Evolutionary conservation across 2,797 vertebrate species (phyloP), one percentile per base, ranked within the genome.

Genomic region (Ibycter americanus): DNA sequence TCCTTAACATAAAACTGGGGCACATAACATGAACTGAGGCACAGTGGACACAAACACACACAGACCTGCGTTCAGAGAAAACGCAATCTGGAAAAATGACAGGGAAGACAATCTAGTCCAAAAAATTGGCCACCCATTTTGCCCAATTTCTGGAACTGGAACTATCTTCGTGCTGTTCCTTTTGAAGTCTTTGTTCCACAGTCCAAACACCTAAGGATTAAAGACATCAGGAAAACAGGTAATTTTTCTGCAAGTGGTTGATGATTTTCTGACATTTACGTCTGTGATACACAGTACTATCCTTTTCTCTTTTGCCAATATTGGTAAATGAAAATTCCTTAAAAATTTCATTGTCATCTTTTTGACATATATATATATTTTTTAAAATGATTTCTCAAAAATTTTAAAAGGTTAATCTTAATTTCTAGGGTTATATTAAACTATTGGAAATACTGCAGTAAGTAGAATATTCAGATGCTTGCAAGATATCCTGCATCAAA

Each of bases 181-280:
- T 77, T 93, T 92, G 63, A 93, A 93, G 62, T 47, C 59, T 95
- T 92, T 87, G 34, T 76, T 92, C 32, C 12, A 44, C 34, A 79
- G 22, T 26, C 19, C 31, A 87, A 72, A 58, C 4, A 61, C 4
- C 11, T 42, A 42, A 54, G 21, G 47, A 87, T 76, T 66, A 89
- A 76, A 85, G 51, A 67, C 11, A 74, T 32, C 8, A 61, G 5
- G 2, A 56, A 91, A 90, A 71, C 4, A 2, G 9, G 12, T 29
- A 44, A 86, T 83, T 88, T 74, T 15, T 78, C 36, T 82, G n/a
- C n/a, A 74, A 61, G 0, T 65, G n/a, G 71, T 59, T 77, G 42
- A 66, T 66, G 40, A 34, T 26, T 83, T 88, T 61, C 68, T 89
- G 52, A 78, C 46, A 54, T 90, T 56, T 61, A 84, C 7, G 9